Base-by-base conservation (phyloP, 2,888 invertebrate genomes). In the Drosophila borealis region DNA sequence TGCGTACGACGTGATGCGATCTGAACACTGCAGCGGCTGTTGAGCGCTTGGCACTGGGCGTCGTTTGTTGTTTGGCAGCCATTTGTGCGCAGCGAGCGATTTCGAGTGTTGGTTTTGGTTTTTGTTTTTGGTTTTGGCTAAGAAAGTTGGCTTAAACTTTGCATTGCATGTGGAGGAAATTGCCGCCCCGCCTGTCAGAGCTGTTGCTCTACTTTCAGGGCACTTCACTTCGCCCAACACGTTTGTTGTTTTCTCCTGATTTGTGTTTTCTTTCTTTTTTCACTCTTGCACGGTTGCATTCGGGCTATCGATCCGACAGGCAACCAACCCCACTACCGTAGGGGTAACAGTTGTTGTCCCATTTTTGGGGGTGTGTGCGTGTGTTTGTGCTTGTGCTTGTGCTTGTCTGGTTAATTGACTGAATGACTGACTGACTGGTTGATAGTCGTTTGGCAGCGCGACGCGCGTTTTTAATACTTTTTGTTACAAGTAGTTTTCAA, bases 251-350 rank as follows among this genome's bases (percentile, higher is more conserved):
- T 51, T 53, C 29, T 55, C 25, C 53, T 25, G 45, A 25, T 34
- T 41, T 45, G 39, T 11, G 25, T 48, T 55, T 59, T 42, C 45
- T 53, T 42, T 50, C 13, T 13, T 54, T 59, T 46, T 78, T 78
- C 79, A 74, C 80, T 74, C 77, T 66, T 49, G 39, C 86, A 85
- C 80, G 84, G 87, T 86, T 84, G 83, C 83, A 80, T 80, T 81
- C 72, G 50, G 62, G 73, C 73, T 83, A 80, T 81, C 85, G 80
- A 78, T 80, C 81, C 80, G 80, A 48, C 63, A 54, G 44, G 57
- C 63, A 71, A 84, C 45, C 71, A 71, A 78, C 81, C 81, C 81
- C 74, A 70, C 54, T 46, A 29, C 51, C 41, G 21, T 63, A 33
- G 69, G 48, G 48, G 54, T 74, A 62, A 56, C 54, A 60, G 65